Conservation (phyloP, 1,140 invertebrate species). For the Heliothis subflexa region DNA sequence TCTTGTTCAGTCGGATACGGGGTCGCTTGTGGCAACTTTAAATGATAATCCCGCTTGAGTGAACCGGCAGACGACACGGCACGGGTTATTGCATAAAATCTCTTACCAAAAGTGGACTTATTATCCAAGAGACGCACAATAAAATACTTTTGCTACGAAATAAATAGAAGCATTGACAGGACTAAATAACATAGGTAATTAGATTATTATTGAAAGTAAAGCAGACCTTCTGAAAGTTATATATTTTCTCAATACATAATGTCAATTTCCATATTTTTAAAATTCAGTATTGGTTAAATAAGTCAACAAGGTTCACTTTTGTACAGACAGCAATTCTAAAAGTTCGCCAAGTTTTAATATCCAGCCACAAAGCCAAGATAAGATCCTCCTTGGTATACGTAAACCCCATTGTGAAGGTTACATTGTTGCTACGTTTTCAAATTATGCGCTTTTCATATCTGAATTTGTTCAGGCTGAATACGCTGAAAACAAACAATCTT, state of each 20-base stretch:
- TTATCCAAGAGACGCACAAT: slow-evolving; percentile 5
- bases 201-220: neutral
- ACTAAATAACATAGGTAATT: neutral
- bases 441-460: slow-evolving; percentile 29
- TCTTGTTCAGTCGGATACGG: slow-evolving; percentile 3
- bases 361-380: slow-evolving; percentile 28
- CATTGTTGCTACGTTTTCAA: slow-evolving; percentile 23
- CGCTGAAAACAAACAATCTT: neutral
- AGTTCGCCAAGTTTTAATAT: slow-evolving; percentile 27
- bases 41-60: slow-evolving; percentile 38
- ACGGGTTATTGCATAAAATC: slow-evolving; percentile 35
- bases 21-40: slow-evolving; percentile 34
- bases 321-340: neutral
- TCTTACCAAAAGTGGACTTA: slow-evolving; percentile 29
- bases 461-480: slow-evolving; percentile 32
- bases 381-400: slow-evolving; percentile 24
- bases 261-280: too few relatives aligned
- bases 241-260: too few relatives aligned
- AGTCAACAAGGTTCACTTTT: neutral
- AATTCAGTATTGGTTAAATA: too few relatives aligned
- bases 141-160: slow-evolving; percentile 24
- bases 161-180: neutral
- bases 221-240: too few relatives aligned
- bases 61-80: slow-evolving; percentile 1
- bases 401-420: slow-evolving; percentile 35